phyloP scores from a whole-genome alignment of 2,888 invertebrate genomes.

The Conistra vaccinii region DNA sequence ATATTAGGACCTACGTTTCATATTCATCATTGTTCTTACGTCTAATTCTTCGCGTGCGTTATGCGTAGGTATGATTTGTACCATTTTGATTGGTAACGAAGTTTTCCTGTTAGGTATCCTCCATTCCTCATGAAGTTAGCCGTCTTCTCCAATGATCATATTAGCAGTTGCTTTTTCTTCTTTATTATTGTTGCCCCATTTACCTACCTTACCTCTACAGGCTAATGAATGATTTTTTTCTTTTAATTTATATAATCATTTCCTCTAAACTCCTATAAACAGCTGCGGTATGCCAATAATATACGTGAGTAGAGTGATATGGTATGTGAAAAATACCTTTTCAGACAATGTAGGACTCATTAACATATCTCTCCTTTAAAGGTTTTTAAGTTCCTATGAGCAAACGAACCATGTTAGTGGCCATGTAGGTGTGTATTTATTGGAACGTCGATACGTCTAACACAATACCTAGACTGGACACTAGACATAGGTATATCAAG shows the following conservation, averaged over 20 bases:
- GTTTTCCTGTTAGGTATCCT: slow-evolving; percentile 22
- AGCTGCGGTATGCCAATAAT: slow-evolving; percentile 23
- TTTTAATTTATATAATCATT: slow-evolving; percentile 11
- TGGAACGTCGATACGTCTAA: neutral
- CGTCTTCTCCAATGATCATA: neutral
- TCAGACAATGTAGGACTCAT: slow-evolving; percentile 39
- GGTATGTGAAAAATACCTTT: slow-evolving; percentile 25
- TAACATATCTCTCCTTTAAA: slow-evolving; percentile 10
- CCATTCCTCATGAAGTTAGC: neutral
- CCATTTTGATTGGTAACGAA: neutral
- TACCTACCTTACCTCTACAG: neutral
- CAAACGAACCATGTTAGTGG: slow-evolving; percentile 9
- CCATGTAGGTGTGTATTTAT: neutral
- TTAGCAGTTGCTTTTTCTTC: neutral
- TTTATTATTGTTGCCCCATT: neutral
- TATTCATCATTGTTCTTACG: neutral
- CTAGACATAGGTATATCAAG: neutral
- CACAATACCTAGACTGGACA: neutral
- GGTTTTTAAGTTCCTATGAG: slow-evolving; percentile 11
- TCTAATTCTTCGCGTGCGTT: neutral
- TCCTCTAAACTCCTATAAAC: neutral
- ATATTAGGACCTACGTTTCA: neutral
- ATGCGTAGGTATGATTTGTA: neutral
- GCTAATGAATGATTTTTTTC: neutral
- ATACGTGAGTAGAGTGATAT: neutral